These are phyloP conservation scores for Leucoma salicis DNA, from an alignment of 2,888 invertebrate species.

Conservation along the genomic window DNA sequence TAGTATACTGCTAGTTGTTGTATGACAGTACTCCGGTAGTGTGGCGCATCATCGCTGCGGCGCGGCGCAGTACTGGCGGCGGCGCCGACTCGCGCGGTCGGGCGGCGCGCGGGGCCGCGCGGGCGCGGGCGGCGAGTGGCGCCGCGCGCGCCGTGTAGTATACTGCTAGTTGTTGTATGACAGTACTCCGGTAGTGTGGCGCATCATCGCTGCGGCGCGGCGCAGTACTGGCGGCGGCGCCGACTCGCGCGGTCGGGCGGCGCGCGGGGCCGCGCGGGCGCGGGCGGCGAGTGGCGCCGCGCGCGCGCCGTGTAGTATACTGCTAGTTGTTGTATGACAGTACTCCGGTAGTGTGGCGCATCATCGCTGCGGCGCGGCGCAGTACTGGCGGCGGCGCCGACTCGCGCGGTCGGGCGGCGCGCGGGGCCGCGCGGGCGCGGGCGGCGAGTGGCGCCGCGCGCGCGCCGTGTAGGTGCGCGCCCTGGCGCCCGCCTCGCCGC, in stretches of 20 bases:
- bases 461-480: constrained; percentile 34
- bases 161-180: too few species aligned
- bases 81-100: neutral
- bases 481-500: constrained; percentile 7
- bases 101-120: too few species aligned
- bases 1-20: too few species aligned
- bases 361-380: constrained; percentile 55
- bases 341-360: too few species aligned
- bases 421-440: constrained; percentile 34
- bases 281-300: too few species aligned
- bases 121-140: constrained; percentile 7
- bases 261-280: neutral
- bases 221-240: neutral
- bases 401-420: constrained; percentile 7
- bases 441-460: constrained; percentile 11
- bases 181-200: too few species aligned
- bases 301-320: too few species aligned
- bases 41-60: too few species aligned
- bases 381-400: constrained; percentile 40
- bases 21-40: too few species aligned
- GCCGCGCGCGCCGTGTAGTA: too few species aligned
- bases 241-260: neutral
- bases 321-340: too few species aligned
- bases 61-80: neutral
- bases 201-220: too few species aligned